Percentiles rank a stretch among this genome's conserved stretches.
Conservation (phyloP, 2,888 invertebrate species). For the Anarsia innoxiella region DNA sequence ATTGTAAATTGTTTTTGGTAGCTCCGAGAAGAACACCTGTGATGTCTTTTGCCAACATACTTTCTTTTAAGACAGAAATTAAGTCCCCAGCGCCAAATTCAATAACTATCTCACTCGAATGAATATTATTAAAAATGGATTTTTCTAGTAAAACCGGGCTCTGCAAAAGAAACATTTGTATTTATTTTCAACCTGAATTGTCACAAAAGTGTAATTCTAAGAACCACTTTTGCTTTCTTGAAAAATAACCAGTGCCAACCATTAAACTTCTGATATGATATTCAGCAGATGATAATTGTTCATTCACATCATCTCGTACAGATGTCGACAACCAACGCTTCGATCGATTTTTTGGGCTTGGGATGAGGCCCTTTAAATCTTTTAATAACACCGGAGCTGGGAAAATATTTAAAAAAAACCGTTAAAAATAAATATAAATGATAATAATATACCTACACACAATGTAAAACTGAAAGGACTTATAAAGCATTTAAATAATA, state of each 20-base stretch:
- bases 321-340: slow-evolving; percentile 86
- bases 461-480: not conserved
- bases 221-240: not conserved
- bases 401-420: not conserved
- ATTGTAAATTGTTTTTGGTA: slow-evolving; percentile 32
- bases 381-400: not conserved
- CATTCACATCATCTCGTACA: slow-evolving; percentile 56
- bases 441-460: no score
- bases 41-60: not conserved
- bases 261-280: not conserved
- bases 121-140: not conserved
- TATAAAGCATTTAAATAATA: no score
- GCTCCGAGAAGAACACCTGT: not conserved
- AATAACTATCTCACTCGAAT: not conserved
- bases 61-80: not conserved
- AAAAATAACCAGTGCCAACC: not conserved
- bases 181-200: not conserved
- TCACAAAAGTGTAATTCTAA: not conserved
- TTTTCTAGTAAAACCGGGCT: not conserved
- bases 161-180: not conserved
- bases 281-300: not conserved
- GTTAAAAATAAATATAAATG: no score
- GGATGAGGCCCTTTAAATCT: not conserved
- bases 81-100: not conserved
- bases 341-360: not conserved